Base-by-base conservation (phyloP, 1,140 invertebrate genomes). In the Alviniconcha marisindica region DNA sequence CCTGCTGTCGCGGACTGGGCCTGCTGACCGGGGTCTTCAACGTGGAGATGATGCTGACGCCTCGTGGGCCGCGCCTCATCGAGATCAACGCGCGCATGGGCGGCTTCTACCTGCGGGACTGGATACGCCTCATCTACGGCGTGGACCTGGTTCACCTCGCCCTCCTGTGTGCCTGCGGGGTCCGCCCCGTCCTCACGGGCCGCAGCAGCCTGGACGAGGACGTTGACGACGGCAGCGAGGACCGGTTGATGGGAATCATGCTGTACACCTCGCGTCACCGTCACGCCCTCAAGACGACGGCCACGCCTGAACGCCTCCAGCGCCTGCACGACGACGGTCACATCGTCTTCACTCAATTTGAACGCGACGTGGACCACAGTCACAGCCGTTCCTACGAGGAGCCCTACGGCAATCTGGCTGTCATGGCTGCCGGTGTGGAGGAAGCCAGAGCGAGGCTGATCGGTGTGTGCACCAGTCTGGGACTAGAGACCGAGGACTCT, bases 71-170 rank as follows among this genome's bases (percentile, higher is more conserved):
- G 56, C 88, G 87, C 74, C 81, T 90, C 18, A 77, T 89, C 10
- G 89, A 90, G 76, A 86, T 90, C 28, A 90, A 90, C 74, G 87
- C 85, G 0, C 69, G 89, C 44, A 90, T 90, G 88, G 88, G 88
- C 4, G 89, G 89, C 4, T 87, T 87, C 48, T 90, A 90, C 78
- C 81, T 88, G 12, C 56, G 87, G 5, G 85, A 90, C 73, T 90
- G 89, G 89, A 88, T 90, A 24, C 77, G 76, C 10, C 38, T 44
- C 2, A 77, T 87, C 36, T 90, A 88, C 56, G 74, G 81, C 0
- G 85, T 88, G 24, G 89, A 90, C 69, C 44, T 90, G 2, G 42
- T 90, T 3, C 56, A 85, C n/a, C 82, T 56, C n/a, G 77, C 87
- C 2, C 80, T 90, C 7, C 73, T 87, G 83, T 84, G 87, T 44